Evolutionary conservation across 2,888 invertebrate species (phyloP).

Genomic region (Volucella zonaria): DNA sequence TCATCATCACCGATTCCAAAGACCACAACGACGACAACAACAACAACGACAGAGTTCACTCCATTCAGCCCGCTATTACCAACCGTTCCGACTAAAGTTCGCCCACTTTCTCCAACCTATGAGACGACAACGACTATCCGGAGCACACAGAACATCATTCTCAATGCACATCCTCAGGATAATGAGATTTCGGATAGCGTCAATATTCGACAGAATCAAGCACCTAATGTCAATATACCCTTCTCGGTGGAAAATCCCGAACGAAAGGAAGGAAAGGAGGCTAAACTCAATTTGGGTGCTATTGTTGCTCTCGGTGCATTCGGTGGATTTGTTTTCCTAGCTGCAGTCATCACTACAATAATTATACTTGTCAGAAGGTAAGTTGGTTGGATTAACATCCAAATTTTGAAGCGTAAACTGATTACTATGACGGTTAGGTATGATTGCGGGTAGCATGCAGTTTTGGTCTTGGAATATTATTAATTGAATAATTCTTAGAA

Average conservation of each 20-base stretch:
- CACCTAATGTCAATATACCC: constrained; percentile 87
- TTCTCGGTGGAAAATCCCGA: constrained; percentile 85
- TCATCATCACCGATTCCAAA: constrained; percentile 82
- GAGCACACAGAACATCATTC: constrained; percentile 84
- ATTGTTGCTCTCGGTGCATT: constrained; percentile 95
- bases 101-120: constrained; percentile 71
- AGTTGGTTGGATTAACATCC: constrained; percentile 63
- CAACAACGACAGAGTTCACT: constrained; percentile 58
- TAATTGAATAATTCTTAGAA: no score
- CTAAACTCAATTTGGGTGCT: constrained; percentile 91
- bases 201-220: constrained; percentile 85
- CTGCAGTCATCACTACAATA: constrained; percentile 94
- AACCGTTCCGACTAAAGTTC: constrained; percentile 78
- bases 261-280: constrained; percentile 84
- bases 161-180: constrained; percentile 89
- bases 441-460: constrained; percentile 33
- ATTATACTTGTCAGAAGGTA: constrained; percentile 94
- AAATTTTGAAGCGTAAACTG: not conserved
- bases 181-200: constrained; percentile 87
- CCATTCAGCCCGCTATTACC: constrained; percentile 48
- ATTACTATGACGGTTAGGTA: not conserved
- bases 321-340: constrained; percentile 94
- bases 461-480: not conserved
- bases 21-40: constrained; percentile 79
- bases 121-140: constrained; percentile 77